Evolutionary conservation across 2,888 invertebrate genomes (phyloP), one percentile per base, ranked within the genome.

Genomic region (Epinotia brunnichana): DNA sequence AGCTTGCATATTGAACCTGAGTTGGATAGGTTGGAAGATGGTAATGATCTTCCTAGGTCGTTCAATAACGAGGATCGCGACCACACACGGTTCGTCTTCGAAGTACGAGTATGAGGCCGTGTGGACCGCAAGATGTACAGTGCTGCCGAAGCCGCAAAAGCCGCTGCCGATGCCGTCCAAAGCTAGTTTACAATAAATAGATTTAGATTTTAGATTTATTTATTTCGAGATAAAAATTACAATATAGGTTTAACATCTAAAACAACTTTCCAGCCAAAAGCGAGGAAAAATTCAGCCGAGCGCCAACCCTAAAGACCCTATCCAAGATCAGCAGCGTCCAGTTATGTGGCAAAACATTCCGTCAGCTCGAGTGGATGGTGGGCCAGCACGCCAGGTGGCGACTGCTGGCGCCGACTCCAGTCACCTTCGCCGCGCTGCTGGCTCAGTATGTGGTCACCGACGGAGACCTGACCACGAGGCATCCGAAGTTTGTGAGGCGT

Each of bases 341-440:
- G 7, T 80, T 93, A 0, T 90, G 90, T 54, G 91, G 90, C 4
- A 90, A 88, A 76, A 91, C 90, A 0, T 92, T 93, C 81, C 79
- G 90, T 15, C 91, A 92, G 77, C 76, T 93, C 9, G 93, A 93
- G 74, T 92, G 92, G 92, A 91, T 91, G 92, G 90, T 93, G 0
- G 92, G 91, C 5, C 91, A 91, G 77, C 92, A 93, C 56, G 89
- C 88, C 0, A 79, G 87, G 0, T 93, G 93, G 92, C 79, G 91
- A 82, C 80, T 92, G 17, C 76, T 92, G 61, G 80, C 90, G 0
- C 92, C 93, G 1, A 93, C 92, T 0, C 89, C 92, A 0, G 92
- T 87, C 35, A 87, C 91, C 4, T 92, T 90, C 70, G 92, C 92
- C 0, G 84, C 89, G 0, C 75, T 92, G 17, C 75, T 92, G 70